phyloP scores from a whole-genome alignment of 2,113 vertebrate genomes.

The Triplophysa tibetana region DNA sequence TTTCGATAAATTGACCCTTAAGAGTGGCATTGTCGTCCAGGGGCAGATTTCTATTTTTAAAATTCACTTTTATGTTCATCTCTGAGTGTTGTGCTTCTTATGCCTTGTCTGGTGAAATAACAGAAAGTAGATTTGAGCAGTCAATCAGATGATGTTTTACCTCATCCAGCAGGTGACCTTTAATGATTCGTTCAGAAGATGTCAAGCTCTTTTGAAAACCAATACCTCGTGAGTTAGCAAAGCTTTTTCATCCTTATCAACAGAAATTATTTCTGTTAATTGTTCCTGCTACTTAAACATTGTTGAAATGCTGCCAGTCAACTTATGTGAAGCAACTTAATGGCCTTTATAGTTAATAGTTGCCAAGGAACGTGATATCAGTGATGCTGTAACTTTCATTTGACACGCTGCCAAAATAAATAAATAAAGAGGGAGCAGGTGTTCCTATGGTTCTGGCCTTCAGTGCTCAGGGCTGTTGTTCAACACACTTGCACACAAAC shows the following conservation, averaged over 20 bases:
- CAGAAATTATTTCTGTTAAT: neutral
- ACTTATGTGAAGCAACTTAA: neutral
- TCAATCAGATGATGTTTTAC: neutral
- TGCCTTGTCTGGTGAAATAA: no score
- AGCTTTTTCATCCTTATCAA: neutral
- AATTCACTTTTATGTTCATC: no score
- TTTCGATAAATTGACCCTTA: no score
- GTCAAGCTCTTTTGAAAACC: neutral
- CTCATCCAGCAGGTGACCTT: neutral
- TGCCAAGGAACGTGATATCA: slow-evolving; percentile 20
- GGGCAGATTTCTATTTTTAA: no score
- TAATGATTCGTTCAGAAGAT: slow-evolving; percentile 20
- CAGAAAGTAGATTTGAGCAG: neutral
- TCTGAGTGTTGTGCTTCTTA: no score
- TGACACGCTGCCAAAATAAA: slow-evolving; percentile 14
- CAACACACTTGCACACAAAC: neutral
- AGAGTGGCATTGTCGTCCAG: no score
- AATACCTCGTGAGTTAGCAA: neutral
- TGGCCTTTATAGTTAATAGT: neutral
- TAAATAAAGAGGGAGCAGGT: slow-evolving; percentile 10
- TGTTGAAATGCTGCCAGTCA: neutral
- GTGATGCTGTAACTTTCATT: neutral
- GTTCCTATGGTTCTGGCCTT: neutral
- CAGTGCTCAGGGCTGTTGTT: neutral
- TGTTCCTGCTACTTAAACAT: neutral